phyloP scores from a whole-genome alignment of 2,797 vertebrate species.

The Helarctos malayanus region DNA sequence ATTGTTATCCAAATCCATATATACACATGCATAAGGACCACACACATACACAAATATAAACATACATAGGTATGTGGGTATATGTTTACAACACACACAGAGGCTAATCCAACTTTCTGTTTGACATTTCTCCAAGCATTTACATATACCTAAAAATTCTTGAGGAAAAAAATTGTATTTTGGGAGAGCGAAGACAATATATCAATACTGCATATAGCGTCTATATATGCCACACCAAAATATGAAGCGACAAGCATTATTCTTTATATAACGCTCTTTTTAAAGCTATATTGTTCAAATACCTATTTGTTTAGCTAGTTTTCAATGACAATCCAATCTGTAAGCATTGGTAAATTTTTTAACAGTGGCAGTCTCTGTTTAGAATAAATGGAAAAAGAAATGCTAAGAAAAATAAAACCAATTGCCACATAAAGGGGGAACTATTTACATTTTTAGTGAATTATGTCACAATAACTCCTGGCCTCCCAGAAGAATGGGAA shows the following conservation, averaged over 20 bases:
- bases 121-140: not conserved
- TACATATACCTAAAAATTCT: not conserved
- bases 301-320: not conserved
- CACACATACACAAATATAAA: not conserved
- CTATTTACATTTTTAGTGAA: not conserved
- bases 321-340: not conserved
- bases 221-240: not conserved
- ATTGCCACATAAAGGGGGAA: not conserved
- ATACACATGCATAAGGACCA: not conserved
- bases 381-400: constrained; percentile 39
- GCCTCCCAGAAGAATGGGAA: not conserved
- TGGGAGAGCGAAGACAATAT: not conserved
- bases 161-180: not conserved
- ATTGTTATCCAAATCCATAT: not conserved
- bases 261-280: not conserved
- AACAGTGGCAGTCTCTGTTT: not conserved
- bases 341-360: not conserved
- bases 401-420: not conserved
- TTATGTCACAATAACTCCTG: constrained; percentile 25
- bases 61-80: not conserved
- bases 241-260: not conserved
- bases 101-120: not conserved
- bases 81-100: not conserved
- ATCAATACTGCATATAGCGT: not conserved
- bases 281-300: not conserved